Evolutionary conservation across 2,797 vertebrate species (phyloP), one percentile per base, ranked within the genome.

Genomic region (Poecilia wingei): DNA sequence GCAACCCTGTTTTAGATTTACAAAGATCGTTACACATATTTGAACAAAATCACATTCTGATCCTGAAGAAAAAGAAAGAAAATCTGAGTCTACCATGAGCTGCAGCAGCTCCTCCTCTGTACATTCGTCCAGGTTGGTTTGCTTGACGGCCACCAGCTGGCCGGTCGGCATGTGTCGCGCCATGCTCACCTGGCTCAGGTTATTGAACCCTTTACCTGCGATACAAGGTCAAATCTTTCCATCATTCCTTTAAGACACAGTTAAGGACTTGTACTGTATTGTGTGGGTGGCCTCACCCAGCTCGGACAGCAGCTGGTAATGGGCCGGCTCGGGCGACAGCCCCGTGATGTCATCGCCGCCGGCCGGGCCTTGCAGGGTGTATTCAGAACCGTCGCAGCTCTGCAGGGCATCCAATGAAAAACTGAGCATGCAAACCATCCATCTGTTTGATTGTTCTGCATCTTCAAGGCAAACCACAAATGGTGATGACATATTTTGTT

Each of bases 251-350:
- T 20, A 14, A 3, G 13, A 0, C 55, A 64, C 59, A 45, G 6
- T 31, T 46, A 0, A 3, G 16, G 8, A 46, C 41, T n/a, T 36
- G 7, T 36, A 8, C 20, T 6, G 5, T 51, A 4, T 72, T 46
- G 41, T 25, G 16, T 0, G 9, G 39, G 10, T 70, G n/a, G 25
- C 43, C 94, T 96, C 95, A 99, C 98, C 98, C 92, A 99, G 96
- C 94, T 98, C 96, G 45, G 95, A 95, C 88, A 98, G 96, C n/a
- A 99, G 96, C 92, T 98, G 97, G 95, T 99, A 99, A 90, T 98
- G 97, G 90, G 96, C 93, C 2, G 96, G 94, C 77, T 96, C 94
- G 5, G 95, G 92, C 4, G 97, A 97, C 83, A 96, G 93, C 71
- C 95, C 92, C 55, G 96, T 91, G 90, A 95, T 81, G 89, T 97